These are phyloP conservation scores for Maccullochella peelii DNA, from an alignment of 2,113 vertebrate genomes.

Conservation along the genomic window DNA sequence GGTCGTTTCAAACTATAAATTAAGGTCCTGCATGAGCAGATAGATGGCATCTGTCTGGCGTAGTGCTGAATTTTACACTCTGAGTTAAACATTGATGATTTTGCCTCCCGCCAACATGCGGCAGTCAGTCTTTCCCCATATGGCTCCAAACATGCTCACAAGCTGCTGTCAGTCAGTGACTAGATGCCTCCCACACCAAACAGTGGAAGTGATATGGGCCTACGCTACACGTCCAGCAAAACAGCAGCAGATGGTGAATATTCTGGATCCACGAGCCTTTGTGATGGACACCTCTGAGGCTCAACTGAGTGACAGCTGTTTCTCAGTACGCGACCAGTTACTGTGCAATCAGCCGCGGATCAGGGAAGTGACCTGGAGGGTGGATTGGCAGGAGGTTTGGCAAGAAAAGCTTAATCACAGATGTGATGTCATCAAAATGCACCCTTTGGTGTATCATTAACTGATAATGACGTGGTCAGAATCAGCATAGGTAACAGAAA, in stretches of 20 bases:
- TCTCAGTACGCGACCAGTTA: slow-evolving; percentile 59
- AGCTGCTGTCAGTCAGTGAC: slow-evolving; percentile 76
- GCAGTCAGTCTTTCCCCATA: slow-evolving; percentile 71
- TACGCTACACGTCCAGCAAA: slow-evolving; percentile 54
- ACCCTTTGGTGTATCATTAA: slow-evolving; percentile 32
- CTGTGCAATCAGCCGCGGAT: slow-evolving; percentile 43
- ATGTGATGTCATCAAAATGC: slow-evolving; percentile 42
- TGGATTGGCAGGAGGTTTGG: slow-evolving; percentile 16
- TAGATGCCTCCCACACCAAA: slow-evolving; percentile 69
- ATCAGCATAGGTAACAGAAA: not conserved
- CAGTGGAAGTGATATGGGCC: slow-evolving; percentile 56
- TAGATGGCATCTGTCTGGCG: slow-evolving; percentile 46
- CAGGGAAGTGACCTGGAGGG: slow-evolving; percentile 29
- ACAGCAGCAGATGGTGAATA: slow-evolving; percentile 75
- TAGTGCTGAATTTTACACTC: slow-evolving; percentile 44
- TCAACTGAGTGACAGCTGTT: slow-evolving; percentile 75
- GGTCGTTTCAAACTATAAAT: slow-evolving; percentile 11
- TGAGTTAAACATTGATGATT: slow-evolving; percentile 55
- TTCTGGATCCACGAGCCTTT: slow-evolving; percentile 58
- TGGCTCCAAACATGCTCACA: slow-evolving; percentile 72
- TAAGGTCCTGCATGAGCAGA: slow-evolving; percentile 18
- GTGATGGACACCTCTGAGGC: slow-evolving; percentile 69
- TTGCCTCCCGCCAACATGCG: slow-evolving; percentile 49
- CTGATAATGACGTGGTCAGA: not conserved
- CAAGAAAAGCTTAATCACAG: slow-evolving; percentile 50